phyloP scores from a whole-genome alignment of 2,888 invertebrate genomes.

The Mesorhabditis spiculigera region DNA sequence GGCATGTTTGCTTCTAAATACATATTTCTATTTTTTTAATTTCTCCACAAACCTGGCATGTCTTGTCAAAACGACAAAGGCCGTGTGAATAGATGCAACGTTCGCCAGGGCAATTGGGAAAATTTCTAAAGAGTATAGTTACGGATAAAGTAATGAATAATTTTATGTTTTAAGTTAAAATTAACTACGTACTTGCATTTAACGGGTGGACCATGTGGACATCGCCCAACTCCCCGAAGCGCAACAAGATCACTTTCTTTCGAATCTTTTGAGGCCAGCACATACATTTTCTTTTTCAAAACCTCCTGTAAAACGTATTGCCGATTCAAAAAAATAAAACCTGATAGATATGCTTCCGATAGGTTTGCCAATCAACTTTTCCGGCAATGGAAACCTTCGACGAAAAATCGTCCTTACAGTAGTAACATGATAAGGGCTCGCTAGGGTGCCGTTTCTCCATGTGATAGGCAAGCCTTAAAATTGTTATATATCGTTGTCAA shows the following conservation, averaged over 20 bases:
- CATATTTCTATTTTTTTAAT: not conserved
- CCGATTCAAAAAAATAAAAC: constrained; percentile 6
- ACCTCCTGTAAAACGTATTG: constrained; percentile 15
- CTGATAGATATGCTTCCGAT: constrained; percentile 18
- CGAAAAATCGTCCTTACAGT: constrained; percentile 1
- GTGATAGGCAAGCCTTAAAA: constrained; percentile 9
- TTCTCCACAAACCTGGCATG: constrained; percentile 16
- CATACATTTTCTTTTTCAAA: constrained; percentile 20
- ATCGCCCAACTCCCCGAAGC: constrained; percentile 28
- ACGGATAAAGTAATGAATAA: not conserved
- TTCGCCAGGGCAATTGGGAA: constrained; percentile 29
- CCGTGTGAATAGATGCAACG: constrained; percentile 34
- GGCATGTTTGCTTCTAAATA: constrained; percentile 20
- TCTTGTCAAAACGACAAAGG: constrained; percentile 18
- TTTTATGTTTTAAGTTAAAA: not conserved
- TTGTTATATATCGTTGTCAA: not conserved
- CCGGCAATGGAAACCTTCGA: not conserved
- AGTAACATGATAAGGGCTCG: constrained; percentile 2
- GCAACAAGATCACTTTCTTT: constrained; percentile 8
- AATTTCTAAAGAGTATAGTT: constrained; percentile 21
- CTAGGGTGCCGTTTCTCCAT: constrained; percentile 11
- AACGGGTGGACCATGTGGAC: constrained; percentile 32
- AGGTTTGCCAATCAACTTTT: constrained; percentile 16
- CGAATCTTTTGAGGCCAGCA: constrained; percentile 3
- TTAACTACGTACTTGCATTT: constrained; percentile 25